Evolutionary conservation across 2,888 invertebrate species (phyloP).

Genomic region (Ochropacha duplaris): DNA sequence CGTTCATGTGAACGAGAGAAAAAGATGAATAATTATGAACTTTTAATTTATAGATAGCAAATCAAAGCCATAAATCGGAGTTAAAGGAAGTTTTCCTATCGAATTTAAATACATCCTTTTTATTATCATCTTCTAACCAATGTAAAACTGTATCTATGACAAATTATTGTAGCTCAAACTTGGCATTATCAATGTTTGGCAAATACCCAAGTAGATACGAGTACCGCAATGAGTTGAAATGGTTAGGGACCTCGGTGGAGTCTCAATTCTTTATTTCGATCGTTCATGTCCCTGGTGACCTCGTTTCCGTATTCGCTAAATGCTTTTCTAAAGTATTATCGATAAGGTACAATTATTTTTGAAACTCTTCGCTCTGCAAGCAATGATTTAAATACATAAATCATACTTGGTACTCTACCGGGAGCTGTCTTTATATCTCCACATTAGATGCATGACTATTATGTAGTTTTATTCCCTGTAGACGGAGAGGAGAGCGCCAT

Average conservation of each 20-base stretch:
- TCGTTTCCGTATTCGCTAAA: neutral
- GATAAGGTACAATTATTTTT: neutral
- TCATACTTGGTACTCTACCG: too few species aligned
- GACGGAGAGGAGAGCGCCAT: too few species aligned
- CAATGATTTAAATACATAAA: too few species aligned
- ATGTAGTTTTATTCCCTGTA: too few species aligned
- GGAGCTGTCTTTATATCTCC: too few species aligned
- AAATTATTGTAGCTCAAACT: neutral
- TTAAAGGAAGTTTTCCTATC: too few species aligned
- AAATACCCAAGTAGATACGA: slow-evolving; percentile 2
- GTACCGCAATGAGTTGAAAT: slow-evolving; percentile 4
- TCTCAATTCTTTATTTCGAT: slow-evolving; percentile 6
- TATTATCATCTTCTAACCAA: neutral
- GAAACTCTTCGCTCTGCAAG: neutral
- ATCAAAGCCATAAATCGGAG: too few species aligned
- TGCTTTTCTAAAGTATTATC: neutral
- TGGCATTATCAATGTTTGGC: slow-evolving; percentile 8
- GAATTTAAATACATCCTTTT: neutral
- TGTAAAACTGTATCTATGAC: neutral
- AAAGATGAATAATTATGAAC: too few species aligned
- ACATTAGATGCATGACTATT: too few species aligned
- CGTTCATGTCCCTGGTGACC: slow-evolving; percentile 11
- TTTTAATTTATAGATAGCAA: too few species aligned
- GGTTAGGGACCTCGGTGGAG: neutral
- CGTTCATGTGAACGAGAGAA: too few species aligned